phyloP scores from a whole-genome alignment of 2,888 invertebrate species.

The Machimus atricapillus region DNA sequence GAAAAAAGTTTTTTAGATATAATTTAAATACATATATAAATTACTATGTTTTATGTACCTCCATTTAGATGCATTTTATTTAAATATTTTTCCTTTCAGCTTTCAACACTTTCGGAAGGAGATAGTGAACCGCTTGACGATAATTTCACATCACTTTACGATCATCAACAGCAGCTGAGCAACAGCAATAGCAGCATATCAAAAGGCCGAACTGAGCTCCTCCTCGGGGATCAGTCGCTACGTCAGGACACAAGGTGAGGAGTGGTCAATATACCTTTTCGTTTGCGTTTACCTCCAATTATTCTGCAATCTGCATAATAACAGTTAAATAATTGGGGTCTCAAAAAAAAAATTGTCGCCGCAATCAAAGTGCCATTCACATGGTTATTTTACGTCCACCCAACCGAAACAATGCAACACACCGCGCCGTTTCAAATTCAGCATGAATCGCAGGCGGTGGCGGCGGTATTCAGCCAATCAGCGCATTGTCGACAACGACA shows the following conservation, averaged over 20 bases:
- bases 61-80: neutral
- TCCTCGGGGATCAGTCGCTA: constrained; percentile 60
- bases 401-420: neutral
- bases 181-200: constrained; percentile 62
- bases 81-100: constrained; percentile 51
- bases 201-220: constrained; percentile 63
- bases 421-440: neutral
- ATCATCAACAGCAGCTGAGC: constrained; percentile 48
- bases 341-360: neutral
- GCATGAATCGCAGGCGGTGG: neutral
- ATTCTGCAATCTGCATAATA: neutral
- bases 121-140: constrained; percentile 49
- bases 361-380: neutral
- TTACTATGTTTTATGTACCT: neutral
- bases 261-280: neutral
- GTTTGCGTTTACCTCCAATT: neutral
- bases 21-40: no score
- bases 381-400: neutral
- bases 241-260: constrained; percentile 59
- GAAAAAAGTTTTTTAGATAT: no score
- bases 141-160: constrained; percentile 45
- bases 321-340: neutral
- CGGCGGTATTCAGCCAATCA: neutral
- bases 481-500: neutral
- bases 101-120: constrained; percentile 58